Percentiles rank a stretch among this genome's conserved stretches.
Conservation (phyloP, 2,888 invertebrate species). For the Platerodrilus igneus region DNA sequence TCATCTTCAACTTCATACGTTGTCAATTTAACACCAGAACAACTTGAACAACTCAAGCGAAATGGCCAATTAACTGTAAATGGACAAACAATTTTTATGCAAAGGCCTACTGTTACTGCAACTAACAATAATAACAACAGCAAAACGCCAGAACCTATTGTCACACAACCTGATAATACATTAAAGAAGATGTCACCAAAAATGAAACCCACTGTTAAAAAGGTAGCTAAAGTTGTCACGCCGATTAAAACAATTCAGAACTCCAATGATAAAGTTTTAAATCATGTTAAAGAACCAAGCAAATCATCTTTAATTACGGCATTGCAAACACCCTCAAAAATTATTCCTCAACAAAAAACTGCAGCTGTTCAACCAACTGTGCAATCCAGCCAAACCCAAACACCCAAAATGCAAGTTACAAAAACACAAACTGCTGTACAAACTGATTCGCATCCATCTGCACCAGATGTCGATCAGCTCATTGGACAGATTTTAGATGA, state of each 20-base stretch:
- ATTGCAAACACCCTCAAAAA: conserved; percentile 37
- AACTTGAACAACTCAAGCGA: conserved; percentile 45
- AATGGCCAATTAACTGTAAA: conserved; percentile 48
- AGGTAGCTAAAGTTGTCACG: conserved; percentile 29
- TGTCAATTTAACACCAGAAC: conserved; percentile 48
- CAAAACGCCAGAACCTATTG: conserved; percentile 12
- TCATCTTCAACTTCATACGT: conserved; percentile 45
- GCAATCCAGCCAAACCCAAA: conserved; percentile 23
- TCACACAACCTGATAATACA: conserved; percentile 29
- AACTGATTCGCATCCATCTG: conserved; percentile 32
- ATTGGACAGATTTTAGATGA: conserved; percentile 44
- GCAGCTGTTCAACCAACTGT: conserved; percentile 38
- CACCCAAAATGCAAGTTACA: conserved; percentile 19
- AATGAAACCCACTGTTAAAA: conserved; percentile 42
- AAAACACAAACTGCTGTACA: conserved; percentile 17
- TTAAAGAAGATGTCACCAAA: conserved; percentile 43
- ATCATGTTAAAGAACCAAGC: conserved; percentile 27
- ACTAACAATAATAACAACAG: conserved; percentile 17
- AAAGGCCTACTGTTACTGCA: conserved; percentile 37
- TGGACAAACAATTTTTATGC: conserved; percentile 48
- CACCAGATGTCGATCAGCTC: conserved; percentile 43
- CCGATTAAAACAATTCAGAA: conserved; percentile 18
- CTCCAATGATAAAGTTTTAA: conserved; percentile 28
- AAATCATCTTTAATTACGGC: conserved; percentile 33
- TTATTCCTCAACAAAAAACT: conserved; percentile 35